Evolutionary conservation across 2,797 vertebrate genomes (phyloP).

Genomic region (Gobio occitaniae): DNA sequence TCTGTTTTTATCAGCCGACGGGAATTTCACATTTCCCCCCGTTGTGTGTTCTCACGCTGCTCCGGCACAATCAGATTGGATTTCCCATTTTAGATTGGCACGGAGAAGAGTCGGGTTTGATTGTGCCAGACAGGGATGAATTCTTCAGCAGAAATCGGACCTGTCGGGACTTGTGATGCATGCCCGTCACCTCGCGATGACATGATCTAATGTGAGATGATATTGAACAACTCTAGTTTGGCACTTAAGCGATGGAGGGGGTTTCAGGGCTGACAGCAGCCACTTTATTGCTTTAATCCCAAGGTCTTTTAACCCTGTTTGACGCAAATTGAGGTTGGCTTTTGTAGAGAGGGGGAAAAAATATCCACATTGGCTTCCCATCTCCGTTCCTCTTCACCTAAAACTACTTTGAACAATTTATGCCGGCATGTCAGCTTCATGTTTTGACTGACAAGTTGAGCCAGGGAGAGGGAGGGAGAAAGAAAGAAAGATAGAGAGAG

Average conservation of each 20-base stretch:
- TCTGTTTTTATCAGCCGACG: slow-evolving; percentile 47
- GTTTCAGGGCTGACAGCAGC: slow-evolving; percentile 94
- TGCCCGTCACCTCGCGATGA: slow-evolving; percentile 89
- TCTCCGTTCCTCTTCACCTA: slow-evolving; percentile 84
- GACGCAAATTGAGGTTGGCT: slow-evolving; percentile 99
- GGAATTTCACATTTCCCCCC: slow-evolving; percentile 50
- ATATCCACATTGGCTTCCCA: slow-evolving; percentile 78
- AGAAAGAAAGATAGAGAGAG: slow-evolving; percentile 29
- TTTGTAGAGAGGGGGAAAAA: slow-evolving; percentile 74
- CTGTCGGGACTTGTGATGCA: slow-evolving; percentile 91
- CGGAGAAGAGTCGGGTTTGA: slow-evolving; percentile 88
- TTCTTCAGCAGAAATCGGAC: slow-evolving; percentile 92
- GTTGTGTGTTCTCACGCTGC: slow-evolving; percentile 40
- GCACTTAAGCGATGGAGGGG: slow-evolving; percentile 93
- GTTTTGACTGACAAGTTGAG: slow-evolving; percentile 85
- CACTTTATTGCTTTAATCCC: slow-evolving; percentile 98
- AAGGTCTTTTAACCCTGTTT: slow-evolving; percentile 95
- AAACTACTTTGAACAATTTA: slow-evolving; percentile 90
- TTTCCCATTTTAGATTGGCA: slow-evolving; percentile 82
- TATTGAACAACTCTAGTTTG: slow-evolving; percentile 94
- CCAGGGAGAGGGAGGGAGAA: slow-evolving; percentile 37
- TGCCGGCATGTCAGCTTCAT: slow-evolving; percentile 82
- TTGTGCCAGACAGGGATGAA: slow-evolving; percentile 87
- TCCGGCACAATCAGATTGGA: slow-evolving; percentile 71
- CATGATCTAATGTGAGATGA: slow-evolving; percentile 98